phyloP scores from a whole-genome alignment of 1,140 invertebrate species.

The Apis dorsata region DNA sequence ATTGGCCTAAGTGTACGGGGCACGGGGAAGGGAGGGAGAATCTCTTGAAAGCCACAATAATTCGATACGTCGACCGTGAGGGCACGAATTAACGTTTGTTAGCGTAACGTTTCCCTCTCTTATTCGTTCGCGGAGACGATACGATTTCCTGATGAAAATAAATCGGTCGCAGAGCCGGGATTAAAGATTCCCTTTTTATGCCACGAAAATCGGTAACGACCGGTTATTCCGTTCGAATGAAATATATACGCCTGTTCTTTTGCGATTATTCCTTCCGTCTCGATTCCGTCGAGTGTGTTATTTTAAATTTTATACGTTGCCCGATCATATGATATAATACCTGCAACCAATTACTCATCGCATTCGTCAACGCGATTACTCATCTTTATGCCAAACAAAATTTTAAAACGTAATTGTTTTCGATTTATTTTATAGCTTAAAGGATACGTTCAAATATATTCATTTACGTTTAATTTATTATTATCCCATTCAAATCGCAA shows the following conservation, averaged over 20 bases:
- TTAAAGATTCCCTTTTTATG: constrained; percentile 36
- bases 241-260: background rate
- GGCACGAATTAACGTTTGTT: constrained; percentile 68
- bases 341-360: no score
- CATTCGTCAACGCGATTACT: no score
- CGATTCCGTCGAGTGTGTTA: no score
- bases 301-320: background rate
- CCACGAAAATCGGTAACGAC: constrained; percentile 7
- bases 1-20: constrained; percentile 63
- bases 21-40: constrained; percentile 40
- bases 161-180: constrained; percentile 40
- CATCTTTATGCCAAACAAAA: no score
- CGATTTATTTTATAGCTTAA: no score
- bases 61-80: constrained; percentile 67
- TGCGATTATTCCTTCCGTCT: background rate
- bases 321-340: no score
- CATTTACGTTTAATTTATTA: no score
- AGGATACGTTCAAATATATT: no score
- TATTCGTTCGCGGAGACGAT: constrained; percentile 26
- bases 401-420: no score
- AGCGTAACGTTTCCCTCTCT: constrained; percentile 55
- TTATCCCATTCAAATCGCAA: no score
- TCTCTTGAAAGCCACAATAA: constrained; percentile 65
- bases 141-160: constrained; percentile 57
- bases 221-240: constrained; percentile 2